Evolutionary conservation across 1,140 invertebrate species (phyloP), one percentile per base, ranked within the genome.

Genomic region (Colletes gigas): DNA sequence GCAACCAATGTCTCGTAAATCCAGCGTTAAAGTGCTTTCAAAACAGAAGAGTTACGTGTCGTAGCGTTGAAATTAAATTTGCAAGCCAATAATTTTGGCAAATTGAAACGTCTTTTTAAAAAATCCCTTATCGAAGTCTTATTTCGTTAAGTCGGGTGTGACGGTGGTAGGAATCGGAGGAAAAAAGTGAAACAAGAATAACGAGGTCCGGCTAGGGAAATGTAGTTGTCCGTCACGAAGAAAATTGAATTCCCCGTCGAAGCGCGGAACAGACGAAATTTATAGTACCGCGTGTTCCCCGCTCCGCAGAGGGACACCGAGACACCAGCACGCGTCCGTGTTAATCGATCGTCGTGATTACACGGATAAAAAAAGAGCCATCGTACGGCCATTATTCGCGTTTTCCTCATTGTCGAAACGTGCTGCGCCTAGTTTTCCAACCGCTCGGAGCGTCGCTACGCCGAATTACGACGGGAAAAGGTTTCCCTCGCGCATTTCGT

Each of bases 221-320:
- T 9, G 77, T 50, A 82, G 81, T 84, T 82, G 82, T 89, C 85
- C 83, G 78, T 90, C 88, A 88, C 70, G 79, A 84, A 83, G 87
- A 89, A 91, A 90, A 90, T 90, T 90, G 84, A 90, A 91, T 90
- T 88, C 65, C 77, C 74, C 77, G 78, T 63, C 73, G 78, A 83
- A 83, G 83, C 83, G 80, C 70, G 77, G 70, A 71, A 47, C 78
- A 21, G 86, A 75, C 81, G 77, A 86, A 91, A 90, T 90, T 90
- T 91, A 90, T 90, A 83, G 88, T 47, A 67, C 30, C 81, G 81
- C 83, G 65, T 21, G 66, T 30, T 2, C 30, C 84, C 77, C 75
- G 67, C 73, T 84, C 81, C 65, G 65, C 54, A 3, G 57, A 78
- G 77, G 44, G 83, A 82, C 81, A 83, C 78, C 70, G 62, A 79